These are phyloP conservation scores for Phalacrocorax aristotelis DNA, from an alignment of 2,113 vertebrate genomes.

Conservation along the genomic window DNA sequence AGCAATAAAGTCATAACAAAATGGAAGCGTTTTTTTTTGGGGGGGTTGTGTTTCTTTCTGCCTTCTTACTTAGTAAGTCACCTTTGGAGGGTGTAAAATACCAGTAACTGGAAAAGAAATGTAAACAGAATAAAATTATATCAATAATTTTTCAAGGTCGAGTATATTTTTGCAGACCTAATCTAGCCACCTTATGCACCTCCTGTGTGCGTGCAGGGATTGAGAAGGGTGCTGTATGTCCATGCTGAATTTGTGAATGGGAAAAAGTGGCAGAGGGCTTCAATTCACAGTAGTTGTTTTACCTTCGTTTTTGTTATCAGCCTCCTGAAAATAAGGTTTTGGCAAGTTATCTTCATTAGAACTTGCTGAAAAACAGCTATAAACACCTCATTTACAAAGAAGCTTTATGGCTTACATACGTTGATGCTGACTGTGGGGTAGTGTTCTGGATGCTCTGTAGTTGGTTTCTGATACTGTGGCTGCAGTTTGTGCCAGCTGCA, in stretches of 20 bases:
- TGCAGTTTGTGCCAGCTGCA: not conserved
- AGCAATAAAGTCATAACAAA: not conserved
- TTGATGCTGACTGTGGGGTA: not conserved
- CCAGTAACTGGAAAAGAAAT: not conserved
- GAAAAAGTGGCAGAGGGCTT: not conserved
- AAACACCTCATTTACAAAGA: not conserved
- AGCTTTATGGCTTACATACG: not conserved
- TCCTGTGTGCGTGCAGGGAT: not conserved
- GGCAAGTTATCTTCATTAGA: not conserved
- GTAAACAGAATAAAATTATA: not conserved
- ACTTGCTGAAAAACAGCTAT: not conserved
- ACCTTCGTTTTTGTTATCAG: not conserved
- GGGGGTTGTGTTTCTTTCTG: not conserved
- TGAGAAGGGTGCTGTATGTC: not conserved
- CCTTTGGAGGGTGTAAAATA: not conserved
- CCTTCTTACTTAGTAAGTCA: not conserved
- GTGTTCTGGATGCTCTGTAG: not conserved
- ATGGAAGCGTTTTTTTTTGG: not conserved
- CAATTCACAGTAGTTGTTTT: not conserved
- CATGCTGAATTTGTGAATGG: not conserved
- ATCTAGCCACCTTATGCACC: not conserved
- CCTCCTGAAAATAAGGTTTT: not conserved
- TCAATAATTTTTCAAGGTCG: not conserved
- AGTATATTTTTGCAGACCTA: not conserved
- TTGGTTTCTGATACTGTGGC: not conserved